A percentile compares a stretch with the other conserved stretches of the same genome.
Evolutionary conservation across 2,113 vertebrate genomes (phyloP).

Genomic region (Gorsachius goisagi): DNA sequence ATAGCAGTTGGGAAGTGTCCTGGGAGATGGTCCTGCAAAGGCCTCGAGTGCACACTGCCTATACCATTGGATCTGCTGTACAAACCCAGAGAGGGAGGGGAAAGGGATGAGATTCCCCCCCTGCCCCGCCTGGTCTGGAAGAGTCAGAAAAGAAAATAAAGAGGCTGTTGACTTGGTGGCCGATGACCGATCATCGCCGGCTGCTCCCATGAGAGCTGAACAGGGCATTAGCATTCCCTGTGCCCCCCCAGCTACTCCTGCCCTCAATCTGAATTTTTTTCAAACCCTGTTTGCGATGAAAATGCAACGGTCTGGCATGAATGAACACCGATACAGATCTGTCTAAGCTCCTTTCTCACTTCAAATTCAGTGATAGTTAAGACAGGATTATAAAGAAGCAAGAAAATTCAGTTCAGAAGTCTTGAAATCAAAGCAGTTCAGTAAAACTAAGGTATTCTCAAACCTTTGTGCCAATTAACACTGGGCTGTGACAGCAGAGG

Average conservation of each 20-base stretch:
- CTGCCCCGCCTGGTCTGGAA: background rate
- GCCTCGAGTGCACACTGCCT: background rate
- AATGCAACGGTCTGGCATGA: conserved; percentile 49
- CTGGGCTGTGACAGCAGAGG: conserved; percentile 19
- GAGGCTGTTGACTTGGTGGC: background rate
- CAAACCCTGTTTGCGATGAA: background rate
- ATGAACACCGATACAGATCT: conserved; percentile 42
- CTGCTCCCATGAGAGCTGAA: background rate
- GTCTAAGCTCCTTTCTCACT: conserved; percentile 50
- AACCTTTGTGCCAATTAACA: conserved; percentile 53
- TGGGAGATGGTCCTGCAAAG: background rate
- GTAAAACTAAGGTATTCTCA: conserved; percentile 25
- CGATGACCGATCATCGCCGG: background rate
- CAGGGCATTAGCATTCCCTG: background rate
- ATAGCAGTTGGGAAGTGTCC: background rate
- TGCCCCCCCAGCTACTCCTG: background rate
- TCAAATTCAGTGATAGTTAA: conserved; percentile 47
- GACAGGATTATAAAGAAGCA: conserved; percentile 46
- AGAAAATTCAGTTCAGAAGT: conserved; percentile 18
- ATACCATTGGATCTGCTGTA: background rate
- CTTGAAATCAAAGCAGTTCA: conserved; percentile 52
- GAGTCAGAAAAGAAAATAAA: background rate
- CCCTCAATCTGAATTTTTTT: background rate
- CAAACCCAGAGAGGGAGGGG: background rate
- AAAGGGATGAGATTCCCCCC: background rate